Evolutionary conservation across 2,113 vertebrate genomes (phyloP).

Genomic region (Melospiza melodia): DNA sequence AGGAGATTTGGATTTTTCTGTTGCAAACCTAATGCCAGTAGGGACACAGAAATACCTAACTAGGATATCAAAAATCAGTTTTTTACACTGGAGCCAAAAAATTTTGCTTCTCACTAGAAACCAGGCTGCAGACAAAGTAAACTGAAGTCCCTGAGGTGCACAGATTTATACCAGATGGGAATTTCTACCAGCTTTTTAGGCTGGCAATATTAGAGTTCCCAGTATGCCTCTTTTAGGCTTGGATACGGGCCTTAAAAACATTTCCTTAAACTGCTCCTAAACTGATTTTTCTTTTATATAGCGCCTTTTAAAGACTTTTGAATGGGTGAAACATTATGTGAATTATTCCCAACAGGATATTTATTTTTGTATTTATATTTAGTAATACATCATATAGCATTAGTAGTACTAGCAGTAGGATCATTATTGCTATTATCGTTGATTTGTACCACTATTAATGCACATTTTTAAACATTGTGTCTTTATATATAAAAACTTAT

Average conservation of each 20-base stretch:
- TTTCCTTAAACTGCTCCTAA: not conserved
- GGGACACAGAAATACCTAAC: not conserved
- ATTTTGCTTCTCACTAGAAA: not conserved
- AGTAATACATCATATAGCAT: not conserved
- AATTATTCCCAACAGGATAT: not conserved
- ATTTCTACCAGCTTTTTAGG: not conserved
- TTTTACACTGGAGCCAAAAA: not conserved
- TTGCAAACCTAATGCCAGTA: not conserved
- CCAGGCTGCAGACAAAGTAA: not conserved
- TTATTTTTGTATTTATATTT: not conserved
- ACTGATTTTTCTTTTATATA: not conserved
- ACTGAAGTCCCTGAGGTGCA: not conserved
- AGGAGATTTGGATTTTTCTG: not conserved
- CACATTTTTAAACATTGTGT: not conserved
- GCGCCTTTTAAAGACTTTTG: not conserved
- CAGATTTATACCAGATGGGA: not conserved
- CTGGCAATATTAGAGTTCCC: not conserved
- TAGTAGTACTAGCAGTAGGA: not conserved
- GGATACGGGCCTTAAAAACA: not conserved
- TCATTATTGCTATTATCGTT: not conserved
- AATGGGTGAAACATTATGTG: not conserved
- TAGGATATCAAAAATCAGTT: not conserved
- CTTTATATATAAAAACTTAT: not conserved
- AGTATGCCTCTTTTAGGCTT: not conserved
- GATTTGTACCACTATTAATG: not conserved